Base-by-base conservation (phyloP, 64 coral and sea anemone genomes). In the Astreopora myriophthalma region DNA sequence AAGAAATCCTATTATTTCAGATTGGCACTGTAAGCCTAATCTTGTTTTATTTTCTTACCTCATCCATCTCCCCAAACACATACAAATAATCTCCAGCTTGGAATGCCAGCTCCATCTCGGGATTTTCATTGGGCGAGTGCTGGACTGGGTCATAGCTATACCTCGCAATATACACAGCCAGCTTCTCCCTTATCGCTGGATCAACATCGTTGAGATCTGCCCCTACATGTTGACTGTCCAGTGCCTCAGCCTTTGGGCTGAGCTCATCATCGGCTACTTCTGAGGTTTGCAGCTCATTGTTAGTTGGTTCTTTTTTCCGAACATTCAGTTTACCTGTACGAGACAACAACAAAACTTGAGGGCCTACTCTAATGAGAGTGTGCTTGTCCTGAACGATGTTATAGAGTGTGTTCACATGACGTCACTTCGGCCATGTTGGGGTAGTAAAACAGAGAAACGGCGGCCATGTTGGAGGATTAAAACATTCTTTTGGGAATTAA, bases 11-110 rank as follows among this genome's bases (percentile, higher is more conserved):
- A n/a, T n/a, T n/a, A n/a, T n/a, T n/a, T n/a, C n/a, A n/a, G n/a
- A n/a, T n/a, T n/a, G n/a, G n/a, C n/a, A n/a, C n/a, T n/a, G n/a
- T n/a, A n/a, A n/a, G n/a, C n/a, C n/a, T n/a, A n/a, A n/a, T n/a
- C n/a, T n/a, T n/a, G n/a, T n/a, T n/a, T n/a, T n/a, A n/a, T n/a
- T n/a, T n/a, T n/a, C 93, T 37, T 93, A 99, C 97, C 90, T 96
- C 97, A 22, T 99, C 97, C 49, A 99, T 80, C 34, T 95, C 97
- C 19, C 97, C 97, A 94, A 95, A 99, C 29, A 99, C 91, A 69
- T 99, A 99, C 24, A 99, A 66, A 73, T 99, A 99, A 73, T 99
- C 97, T 1, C 97, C 97, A 23, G 97, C 97, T 55, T 99, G 97
- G 87, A 99, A 99, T 5, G 97, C 97, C 23, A 99, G 90, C 71